phyloP scores from a whole-genome alignment of 2,797 vertebrate genomes.

The Poecilia wingei region DNA sequence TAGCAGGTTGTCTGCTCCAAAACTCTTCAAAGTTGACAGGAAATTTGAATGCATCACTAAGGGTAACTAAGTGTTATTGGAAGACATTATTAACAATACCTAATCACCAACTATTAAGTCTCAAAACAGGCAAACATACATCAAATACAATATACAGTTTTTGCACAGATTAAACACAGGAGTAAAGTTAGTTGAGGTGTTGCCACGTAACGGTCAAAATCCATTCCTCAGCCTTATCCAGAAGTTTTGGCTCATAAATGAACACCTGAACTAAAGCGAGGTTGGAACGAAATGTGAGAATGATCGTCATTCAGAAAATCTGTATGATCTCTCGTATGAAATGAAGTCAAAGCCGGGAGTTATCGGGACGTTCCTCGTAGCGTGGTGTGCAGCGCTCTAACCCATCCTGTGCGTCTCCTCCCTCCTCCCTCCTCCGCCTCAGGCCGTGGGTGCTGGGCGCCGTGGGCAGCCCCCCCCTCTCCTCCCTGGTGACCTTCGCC shows the following conservation, averaged over 20 bases:
- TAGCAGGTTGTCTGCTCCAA: no score
- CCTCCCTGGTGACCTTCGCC: conserved; percentile 87
- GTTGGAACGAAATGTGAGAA: background rate
- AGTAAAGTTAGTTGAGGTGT: background rate
- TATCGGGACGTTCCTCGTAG: background rate
- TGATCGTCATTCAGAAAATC: background rate
- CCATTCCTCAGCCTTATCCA: background rate
- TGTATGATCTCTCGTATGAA: no score
- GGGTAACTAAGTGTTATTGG: no score
- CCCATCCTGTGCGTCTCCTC: conserved; percentile 18
- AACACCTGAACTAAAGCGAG: background rate
- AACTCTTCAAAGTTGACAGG: no score
- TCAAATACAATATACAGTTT: no score
- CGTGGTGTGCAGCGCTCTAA: conserved; percentile 7
- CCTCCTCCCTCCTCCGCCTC: conserved; percentile 35
- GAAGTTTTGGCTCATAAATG: background rate
- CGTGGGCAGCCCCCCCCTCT: conserved; percentile 72
- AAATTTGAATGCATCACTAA: no score
- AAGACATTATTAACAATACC: no score
- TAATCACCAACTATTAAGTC: no score
- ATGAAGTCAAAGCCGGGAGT: background rate
- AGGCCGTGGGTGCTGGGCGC: conserved; percentile 91
- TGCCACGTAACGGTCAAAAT: background rate
- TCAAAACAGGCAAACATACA: no score
- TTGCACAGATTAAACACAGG: no score